Conservation (phyloP, 1,140 invertebrate species). For the Zophobas morio region DNA sequence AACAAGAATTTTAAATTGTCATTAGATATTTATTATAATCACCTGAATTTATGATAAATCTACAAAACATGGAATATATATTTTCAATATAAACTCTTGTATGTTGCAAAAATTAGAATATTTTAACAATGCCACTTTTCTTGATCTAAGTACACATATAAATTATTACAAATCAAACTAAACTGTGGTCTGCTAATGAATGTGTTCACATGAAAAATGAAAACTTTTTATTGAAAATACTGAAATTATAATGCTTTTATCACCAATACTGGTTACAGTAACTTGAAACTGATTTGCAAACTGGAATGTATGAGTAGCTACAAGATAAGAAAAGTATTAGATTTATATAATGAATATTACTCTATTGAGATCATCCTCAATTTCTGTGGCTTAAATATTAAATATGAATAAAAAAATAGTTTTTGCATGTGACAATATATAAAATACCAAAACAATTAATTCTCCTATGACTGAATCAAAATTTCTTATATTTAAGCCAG, state of each 20-base stretch:
- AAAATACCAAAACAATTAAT: slow-evolving; percentile 14
- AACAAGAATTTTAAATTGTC: neutral
- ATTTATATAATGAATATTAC: slow-evolving; percentile 21
- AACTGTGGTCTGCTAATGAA: slow-evolving; percentile 53
- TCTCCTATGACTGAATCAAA: slow-evolving; percentile 7
- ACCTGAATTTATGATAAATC: slow-evolving; percentile 62
- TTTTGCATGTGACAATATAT: slow-evolving; percentile 34
- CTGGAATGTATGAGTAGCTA: neutral
- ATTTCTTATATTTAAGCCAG: slow-evolving; percentile 35
- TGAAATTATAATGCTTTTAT: slow-evolving; percentile 36
- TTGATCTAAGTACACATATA: slow-evolving; percentile 64
- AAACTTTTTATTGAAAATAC: slow-evolving; percentile 50
- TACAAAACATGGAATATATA: slow-evolving; percentile 67
- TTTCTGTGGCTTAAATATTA: slow-evolving; percentile 38
- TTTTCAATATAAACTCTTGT: slow-evolving; percentile 66
- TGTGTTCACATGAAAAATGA: slow-evolving; percentile 49
- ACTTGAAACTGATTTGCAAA: slow-evolving; percentile 9
- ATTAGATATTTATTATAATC: slow-evolving; percentile 58
- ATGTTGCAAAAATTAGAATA: slow-evolving; percentile 66
- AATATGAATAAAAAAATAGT: slow-evolving; percentile 41
- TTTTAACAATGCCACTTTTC: slow-evolving; percentile 63
- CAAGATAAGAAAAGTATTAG: too few relatives aligned
- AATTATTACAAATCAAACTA: slow-evolving; percentile 60
- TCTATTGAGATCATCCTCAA: slow-evolving; percentile 49
- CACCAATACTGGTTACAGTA: slow-evolving; percentile 32